Evolutionary conservation across 2,888 invertebrate species (phyloP).

Genomic region (Eretmocerus hayati): DNA sequence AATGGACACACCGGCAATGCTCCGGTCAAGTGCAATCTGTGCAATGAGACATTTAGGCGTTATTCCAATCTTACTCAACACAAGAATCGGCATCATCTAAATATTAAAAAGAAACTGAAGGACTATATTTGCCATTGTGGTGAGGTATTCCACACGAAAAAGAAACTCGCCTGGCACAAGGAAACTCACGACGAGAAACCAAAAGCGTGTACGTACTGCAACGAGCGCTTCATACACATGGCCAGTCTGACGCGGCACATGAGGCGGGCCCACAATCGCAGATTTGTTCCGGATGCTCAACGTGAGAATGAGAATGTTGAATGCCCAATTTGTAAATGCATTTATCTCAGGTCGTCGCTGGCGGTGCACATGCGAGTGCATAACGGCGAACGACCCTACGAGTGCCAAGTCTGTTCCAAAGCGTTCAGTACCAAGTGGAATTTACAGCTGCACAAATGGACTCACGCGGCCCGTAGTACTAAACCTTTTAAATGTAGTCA

Average conservation of each 20-base stretch:
- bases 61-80: conserved; percentile 82
- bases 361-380: conserved; percentile 76
- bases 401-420: conserved; percentile 77
- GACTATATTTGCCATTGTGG: conserved; percentile 75
- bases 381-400: conserved; percentile 65
- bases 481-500: conserved; percentile 80
- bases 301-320: conserved; percentile 62
- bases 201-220: conserved; percentile 77
- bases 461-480: conserved; percentile 73
- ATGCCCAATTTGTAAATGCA: conserved; percentile 72
- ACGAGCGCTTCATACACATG: conserved; percentile 78
- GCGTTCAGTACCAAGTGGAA: conserved; percentile 87
- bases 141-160: conserved; percentile 73
- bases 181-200: conserved; percentile 78
- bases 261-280: conserved; percentile 70
- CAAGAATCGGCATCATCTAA: conserved; percentile 69
- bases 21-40: conserved; percentile 73
- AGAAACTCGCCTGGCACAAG: conserved; percentile 78
- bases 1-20: conserved; percentile 76
- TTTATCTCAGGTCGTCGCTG: conserved; percentile 72
- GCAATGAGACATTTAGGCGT: conserved; percentile 72
- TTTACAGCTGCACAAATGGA: conserved; percentile 82
- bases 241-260: conserved; percentile 79
- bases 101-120: conserved; percentile 62
- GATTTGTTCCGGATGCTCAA: conserved; percentile 60